A percentile compares a stretch with the other conserved stretches of the same genome.
Conservation (phyloP, 2,797 vertebrate species). For the Lophius americanus region DNA sequence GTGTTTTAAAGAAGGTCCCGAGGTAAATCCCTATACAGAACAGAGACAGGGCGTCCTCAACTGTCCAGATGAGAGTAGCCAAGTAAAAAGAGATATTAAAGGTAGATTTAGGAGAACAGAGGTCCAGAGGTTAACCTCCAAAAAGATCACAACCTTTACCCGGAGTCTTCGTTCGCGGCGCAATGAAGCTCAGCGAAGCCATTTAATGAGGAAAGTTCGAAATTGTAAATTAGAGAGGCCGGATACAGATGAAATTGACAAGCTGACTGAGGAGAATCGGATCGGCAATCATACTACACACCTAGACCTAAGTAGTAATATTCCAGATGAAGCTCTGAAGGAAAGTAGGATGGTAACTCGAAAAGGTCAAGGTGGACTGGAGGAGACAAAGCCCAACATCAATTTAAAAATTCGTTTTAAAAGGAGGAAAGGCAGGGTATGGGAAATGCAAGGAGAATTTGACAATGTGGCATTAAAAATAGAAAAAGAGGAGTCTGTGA, state of each 20-base stretch:
- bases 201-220: constrained; percentile 37
- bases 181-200: constrained; percentile 31
- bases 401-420: constrained; percentile 82
- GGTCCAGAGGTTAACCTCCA: constrained; percentile 40
- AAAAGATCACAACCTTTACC: constrained; percentile 30
- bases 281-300: not conserved
- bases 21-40: constrained; percentile 33
- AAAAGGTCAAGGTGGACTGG: constrained; percentile 30
- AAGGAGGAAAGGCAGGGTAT: constrained; percentile 78
- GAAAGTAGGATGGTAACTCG: constrained; percentile 18
- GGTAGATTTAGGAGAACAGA: constrained; percentile 34
- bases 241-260: constrained; percentile 5
- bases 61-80: constrained; percentile 34
- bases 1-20: constrained; percentile 32
- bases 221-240: constrained; percentile 47
- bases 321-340: not conserved
- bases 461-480: constrained; percentile 52
- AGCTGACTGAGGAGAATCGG: constrained; percentile 14
- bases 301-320: not conserved
- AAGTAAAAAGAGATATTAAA: constrained; percentile 32
- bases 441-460: constrained; percentile 77
- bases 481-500: constrained; percentile 48
- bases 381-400: constrained; percentile 61
- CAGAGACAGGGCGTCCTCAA: constrained; percentile 3
- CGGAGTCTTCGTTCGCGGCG: constrained; percentile 61